A percentile compares a stretch with the other conserved stretches of the same genome.
phyloP scores from a whole-genome alignment of 2,113 vertebrate species.

The Steatornis caripensis region DNA sequence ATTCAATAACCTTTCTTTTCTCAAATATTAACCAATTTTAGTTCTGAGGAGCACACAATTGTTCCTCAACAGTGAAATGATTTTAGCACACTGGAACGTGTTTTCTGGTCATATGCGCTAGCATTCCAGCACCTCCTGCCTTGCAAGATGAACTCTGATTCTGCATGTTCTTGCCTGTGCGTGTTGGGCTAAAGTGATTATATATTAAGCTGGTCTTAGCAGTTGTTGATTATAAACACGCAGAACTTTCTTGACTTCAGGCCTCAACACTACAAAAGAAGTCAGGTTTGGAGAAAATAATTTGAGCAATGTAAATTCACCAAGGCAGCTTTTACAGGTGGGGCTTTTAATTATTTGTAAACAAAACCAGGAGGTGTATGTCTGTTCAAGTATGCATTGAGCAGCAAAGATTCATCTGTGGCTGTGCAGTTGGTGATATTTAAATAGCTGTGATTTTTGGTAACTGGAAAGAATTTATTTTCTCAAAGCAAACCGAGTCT shows the following conservation, averaged over 20 bases:
- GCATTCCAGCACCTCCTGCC: conserved; percentile 18
- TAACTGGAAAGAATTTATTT: neutral
- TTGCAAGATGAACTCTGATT: neutral
- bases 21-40: neutral
- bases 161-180: conserved; percentile 35
- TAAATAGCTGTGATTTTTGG: neutral
- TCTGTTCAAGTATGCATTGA: neutral
- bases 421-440: neutral
- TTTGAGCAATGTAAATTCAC: neutral
- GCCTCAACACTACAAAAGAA: conserved; percentile 5
- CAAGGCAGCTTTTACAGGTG: conserved; percentile 15
- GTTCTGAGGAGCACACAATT: neutral
- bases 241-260: neutral
- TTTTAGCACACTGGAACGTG: neutral
- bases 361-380: neutral
- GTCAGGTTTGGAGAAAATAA: neutral
- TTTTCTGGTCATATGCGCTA: neutral
- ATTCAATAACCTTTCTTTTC: neutral
- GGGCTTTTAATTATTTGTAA: conserved; percentile 47
- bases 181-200: neutral
- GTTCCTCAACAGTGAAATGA: neutral
- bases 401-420: neutral
- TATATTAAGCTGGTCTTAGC: neutral
- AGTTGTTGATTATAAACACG: neutral
- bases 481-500: neutral